phyloP scores from a whole-genome alignment of 2,888 invertebrate species.

The Epirrhoe tristata region DNA sequence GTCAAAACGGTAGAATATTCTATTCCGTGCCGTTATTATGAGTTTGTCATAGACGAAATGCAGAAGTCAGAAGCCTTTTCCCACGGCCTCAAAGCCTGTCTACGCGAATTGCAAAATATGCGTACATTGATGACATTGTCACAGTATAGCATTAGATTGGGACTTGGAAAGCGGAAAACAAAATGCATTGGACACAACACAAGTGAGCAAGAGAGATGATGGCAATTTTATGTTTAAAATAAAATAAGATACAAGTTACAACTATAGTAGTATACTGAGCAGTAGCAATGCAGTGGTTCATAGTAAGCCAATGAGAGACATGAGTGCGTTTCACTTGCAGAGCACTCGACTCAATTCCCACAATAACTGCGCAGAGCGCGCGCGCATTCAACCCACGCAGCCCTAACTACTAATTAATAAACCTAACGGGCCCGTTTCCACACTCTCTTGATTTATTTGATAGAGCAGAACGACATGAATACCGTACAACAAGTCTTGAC shows the following conservation, averaged over 20 bases:
- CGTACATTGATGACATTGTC: conserved; percentile 58
- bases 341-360: conserved; percentile 64
- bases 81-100: conserved; percentile 70
- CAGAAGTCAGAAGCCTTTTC: conserved; percentile 57
- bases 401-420: conserved; percentile 74
- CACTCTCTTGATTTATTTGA: conserved; percentile 66
- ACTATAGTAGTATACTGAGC: not conserved
- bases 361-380: conserved; percentile 61
- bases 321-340: conserved; percentile 58
- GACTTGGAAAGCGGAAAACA: conserved; percentile 14
- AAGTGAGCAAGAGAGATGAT: not conserved
- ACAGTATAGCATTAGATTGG: conserved; percentile 43
- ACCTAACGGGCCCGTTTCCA: conserved; percentile 68
- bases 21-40: conserved; percentile 61
- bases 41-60: conserved; percentile 43
- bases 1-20: conserved; percentile 49
- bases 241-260: not conserved
- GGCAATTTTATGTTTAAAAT: not conserved
- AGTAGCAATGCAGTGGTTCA: conserved; percentile 37
- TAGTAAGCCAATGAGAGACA: conserved; percentile 55
- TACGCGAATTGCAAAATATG: conserved; percentile 61
- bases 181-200: conserved; percentile 13
- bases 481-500: conserved; percentile 33
- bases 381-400: conserved; percentile 70
- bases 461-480: conserved; percentile 58